Conservation (phyloP, 2,797 vertebrate species). For the Acanthis flammea region DNA sequence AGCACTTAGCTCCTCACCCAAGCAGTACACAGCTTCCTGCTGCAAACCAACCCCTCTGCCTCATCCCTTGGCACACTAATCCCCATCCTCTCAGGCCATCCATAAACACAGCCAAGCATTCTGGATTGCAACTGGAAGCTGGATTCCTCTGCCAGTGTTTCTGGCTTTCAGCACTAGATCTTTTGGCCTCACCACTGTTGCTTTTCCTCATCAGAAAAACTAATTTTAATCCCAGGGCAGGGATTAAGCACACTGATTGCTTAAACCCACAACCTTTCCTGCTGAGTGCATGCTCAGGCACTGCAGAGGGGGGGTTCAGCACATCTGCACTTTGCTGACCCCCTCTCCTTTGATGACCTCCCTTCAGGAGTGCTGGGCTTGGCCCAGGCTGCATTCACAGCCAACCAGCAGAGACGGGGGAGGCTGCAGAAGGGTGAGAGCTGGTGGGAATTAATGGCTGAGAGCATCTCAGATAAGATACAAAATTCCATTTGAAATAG, state of each 20-base stretch:
- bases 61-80: rapidly evolving
- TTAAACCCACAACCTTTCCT: neutral
- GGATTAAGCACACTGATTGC: neutral
- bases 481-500: neutral
- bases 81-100: neutral
- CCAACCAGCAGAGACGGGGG: rapidly evolving
- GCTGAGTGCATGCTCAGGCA: neutral
- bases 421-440: neutral
- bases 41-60: neutral
- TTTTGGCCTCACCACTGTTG: neutral
- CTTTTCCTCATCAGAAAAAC: neutral
- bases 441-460: neutral
- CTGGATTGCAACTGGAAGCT: neutral
- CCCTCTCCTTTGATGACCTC: neutral
- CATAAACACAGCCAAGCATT: rapidly evolving
- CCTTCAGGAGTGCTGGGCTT: neutral
- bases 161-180: neutral
- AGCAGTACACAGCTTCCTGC: rapidly evolving
- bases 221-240: neutral
- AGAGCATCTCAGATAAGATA: neutral
- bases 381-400: neutral
- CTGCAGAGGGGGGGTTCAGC: rapidly evolving
- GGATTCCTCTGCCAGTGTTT: neutral
- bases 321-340: neutral
- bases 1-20: neutral